A percentile compares a stretch with the other conserved stretches of the same genome.
These are phyloP conservation scores for Hirtodrosophila cameraria DNA, from an alignment of 2,888 invertebrate genomes.

Conservation along the genomic window DNA sequence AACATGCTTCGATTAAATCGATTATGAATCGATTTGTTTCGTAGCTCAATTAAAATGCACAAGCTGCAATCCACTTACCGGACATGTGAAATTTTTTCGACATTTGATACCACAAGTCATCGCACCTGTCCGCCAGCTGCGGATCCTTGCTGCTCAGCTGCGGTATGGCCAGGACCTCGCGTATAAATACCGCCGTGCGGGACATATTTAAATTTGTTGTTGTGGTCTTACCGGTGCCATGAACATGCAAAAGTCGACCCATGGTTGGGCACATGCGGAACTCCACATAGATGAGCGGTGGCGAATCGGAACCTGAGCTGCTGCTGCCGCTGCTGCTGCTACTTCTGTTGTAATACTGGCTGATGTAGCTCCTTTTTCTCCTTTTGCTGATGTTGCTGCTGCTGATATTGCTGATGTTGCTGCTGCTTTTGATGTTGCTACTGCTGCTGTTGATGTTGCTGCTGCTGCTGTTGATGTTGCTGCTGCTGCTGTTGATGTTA, in stretches of 20 bases:
- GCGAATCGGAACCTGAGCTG: not conserved
- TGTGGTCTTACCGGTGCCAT: constrained; percentile 7
- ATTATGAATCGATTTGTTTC: no score
- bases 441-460: not conserved
- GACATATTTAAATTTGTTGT: constrained; percentile 45
- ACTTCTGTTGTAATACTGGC: not conserved
- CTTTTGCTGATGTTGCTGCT: not conserved
- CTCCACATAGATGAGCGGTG: constrained; percentile 52
- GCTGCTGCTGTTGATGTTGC: not conserved
- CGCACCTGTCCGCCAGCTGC: constrained; percentile 3
- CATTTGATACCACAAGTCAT: constrained; percentile 60
- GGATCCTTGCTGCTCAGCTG: constrained; percentile 56
- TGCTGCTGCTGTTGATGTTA: not conserved
- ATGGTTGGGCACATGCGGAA: constrained; percentile 29
- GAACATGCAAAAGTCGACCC: constrained; percentile 39
- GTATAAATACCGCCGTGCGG: constrained; percentile 56
- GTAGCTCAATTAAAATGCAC: no score
- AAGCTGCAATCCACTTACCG: no score
- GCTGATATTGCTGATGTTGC: not conserved
- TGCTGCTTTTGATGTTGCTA: not conserved
- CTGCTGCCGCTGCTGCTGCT: not conserved
- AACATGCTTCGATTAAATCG: no score
- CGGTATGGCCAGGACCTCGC: constrained; percentile 72
- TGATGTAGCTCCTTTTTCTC: no score
- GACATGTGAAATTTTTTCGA: constrained; percentile 56